These are phyloP conservation scores for Orthosia gracilis DNA, from an alignment of 2,888 invertebrate genomes.

Conservation along the genomic window DNA sequence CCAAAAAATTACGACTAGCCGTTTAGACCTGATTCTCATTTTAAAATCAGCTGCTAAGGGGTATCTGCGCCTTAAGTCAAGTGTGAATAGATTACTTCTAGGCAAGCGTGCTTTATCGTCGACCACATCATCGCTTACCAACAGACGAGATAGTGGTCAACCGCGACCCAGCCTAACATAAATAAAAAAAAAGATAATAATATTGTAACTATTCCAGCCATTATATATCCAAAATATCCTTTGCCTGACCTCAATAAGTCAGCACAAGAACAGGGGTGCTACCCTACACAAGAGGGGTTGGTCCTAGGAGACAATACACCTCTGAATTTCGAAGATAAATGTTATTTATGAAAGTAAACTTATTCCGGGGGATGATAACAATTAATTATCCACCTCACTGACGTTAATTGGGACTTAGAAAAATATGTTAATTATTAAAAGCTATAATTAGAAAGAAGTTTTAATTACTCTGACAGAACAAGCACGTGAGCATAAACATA, in stretches of 20 bases:
- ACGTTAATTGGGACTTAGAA: slow-evolving; percentile 39
- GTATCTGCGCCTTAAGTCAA: too few relatives aligned
- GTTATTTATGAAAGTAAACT: slow-evolving; percentile 72
- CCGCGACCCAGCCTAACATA: too few relatives aligned
- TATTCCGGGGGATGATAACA: slow-evolving; percentile 64
- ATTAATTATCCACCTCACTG: slow-evolving; percentile 43
- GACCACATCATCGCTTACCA: too few relatives aligned
- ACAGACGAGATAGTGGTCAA: too few relatives aligned
- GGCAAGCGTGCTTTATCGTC: too few relatives aligned
- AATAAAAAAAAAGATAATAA: too few relatives aligned
- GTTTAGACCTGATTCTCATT: too few relatives aligned
- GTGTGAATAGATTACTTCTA: too few relatives aligned
- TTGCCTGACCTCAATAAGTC: slow-evolving; percentile 43
- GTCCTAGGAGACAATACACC: slow-evolving; percentile 68
- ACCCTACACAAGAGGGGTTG: slow-evolving; percentile 70
- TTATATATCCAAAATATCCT: slow-evolving; percentile 28
- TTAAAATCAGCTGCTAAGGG: too few relatives aligned
- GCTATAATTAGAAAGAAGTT: slow-evolving; percentile 9
- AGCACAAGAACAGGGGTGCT: slow-evolving; percentile 69
- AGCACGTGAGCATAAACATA: slow-evolving; percentile 14
- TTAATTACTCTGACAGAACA: slow-evolving; percentile 6
- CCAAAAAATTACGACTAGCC: too few relatives aligned
- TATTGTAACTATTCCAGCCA: slow-evolving; percentile 39
- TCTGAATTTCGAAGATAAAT: slow-evolving; percentile 77
- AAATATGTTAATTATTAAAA: slow-evolving; percentile 49